These are phyloP conservation scores for Bagarius yarrelli DNA, from an alignment of 2,113 vertebrate genomes.

Conservation along the genomic window DNA sequence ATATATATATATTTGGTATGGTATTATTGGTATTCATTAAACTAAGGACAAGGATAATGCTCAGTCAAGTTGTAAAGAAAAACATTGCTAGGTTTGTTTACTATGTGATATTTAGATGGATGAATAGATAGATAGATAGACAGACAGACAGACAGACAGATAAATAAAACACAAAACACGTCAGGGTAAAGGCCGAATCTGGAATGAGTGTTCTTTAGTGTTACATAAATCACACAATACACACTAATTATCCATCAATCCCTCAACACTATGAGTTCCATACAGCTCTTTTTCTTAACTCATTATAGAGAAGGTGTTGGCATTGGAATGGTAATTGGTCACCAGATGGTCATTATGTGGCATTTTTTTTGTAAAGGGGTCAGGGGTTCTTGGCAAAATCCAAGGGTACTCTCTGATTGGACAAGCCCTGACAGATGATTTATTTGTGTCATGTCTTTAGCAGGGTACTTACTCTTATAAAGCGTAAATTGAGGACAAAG, in stretches of 20 bases:
- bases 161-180: background rate
- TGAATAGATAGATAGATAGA: too few relatives aligned
- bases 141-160: too few relatives aligned
- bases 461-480: slow-evolving; percentile 23
- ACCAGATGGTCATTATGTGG: slow-evolving; percentile 63
- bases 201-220: slow-evolving; percentile 16
- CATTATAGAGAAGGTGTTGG: slow-evolving; percentile 65
- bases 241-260: slow-evolving; percentile 31
- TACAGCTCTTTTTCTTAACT: slow-evolving; percentile 50
- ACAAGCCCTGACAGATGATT: slow-evolving; percentile 44
- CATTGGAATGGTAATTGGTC: slow-evolving; percentile 59
- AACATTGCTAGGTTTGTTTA: too few relatives aligned
- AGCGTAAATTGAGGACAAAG: slow-evolving; percentile 29
- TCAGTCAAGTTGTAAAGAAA: too few relatives aligned
- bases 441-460: slow-evolving; percentile 47
- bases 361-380: slow-evolving; percentile 50
- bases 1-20: too few relatives aligned
- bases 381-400: slow-evolving; percentile 31
- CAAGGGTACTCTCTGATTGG: slow-evolving; percentile 41
- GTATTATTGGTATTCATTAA: too few relatives aligned
- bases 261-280: slow-evolving; percentile 51
- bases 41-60: too few relatives aligned
- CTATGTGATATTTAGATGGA: too few relatives aligned
- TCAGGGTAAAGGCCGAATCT: background rate
- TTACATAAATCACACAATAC: slow-evolving; percentile 37